Evolutionary conservation across 2,888 invertebrate species (phyloP), one percentile per base, ranked within the genome.

Genomic region (Temnothorax unifasciatus): DNA sequence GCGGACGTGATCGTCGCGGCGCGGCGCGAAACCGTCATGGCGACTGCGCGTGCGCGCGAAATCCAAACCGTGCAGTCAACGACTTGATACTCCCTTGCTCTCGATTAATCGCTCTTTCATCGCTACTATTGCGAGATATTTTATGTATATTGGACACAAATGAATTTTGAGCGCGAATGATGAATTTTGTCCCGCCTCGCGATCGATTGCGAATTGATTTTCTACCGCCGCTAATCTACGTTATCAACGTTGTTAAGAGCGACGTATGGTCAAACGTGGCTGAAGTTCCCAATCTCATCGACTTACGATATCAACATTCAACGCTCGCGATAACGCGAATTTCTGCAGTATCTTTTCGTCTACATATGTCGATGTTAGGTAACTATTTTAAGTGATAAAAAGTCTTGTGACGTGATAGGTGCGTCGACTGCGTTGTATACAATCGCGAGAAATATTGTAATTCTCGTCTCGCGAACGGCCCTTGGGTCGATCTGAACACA

Each of bases 361-460:
- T 59, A 41, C 59, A 59, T 59, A 21, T 21, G n/a, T 61, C 74
- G 29, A 59, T 74, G 21, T 38, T 47, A 15, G 29, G 9, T 47
- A 47, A 74, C 29, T 44, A n/a, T 25, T 44, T 59, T 44, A 54
- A 59, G n/a, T 15, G 44, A 25, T 29, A 44, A 74, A 57, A 44
- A 85, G 85, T 77, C 59, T 21, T 83, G 81, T 87, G 90, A 91
- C 89, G 91, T 90, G 89, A 87, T 89, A 87, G 85, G 90, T 90
- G 92, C 15, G 29, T 29, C 0, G 29, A 29, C 29, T 29, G 29
- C 29, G 92, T 92, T 52, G 38, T 52, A 18, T 25, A 34, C 8
- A 38, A 13, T 5, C 25, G 1, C 50, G 13, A 52, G 13, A 13
- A 76, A 64, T 52, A 38, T 13, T 25, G 41, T 64, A n/a, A 52